A percentile compares a stretch with the other conserved stretches of the same genome.
Evolutionary conservation across 2,888 invertebrate genomes (phyloP).

Genomic region (Netelia virgata): DNA sequence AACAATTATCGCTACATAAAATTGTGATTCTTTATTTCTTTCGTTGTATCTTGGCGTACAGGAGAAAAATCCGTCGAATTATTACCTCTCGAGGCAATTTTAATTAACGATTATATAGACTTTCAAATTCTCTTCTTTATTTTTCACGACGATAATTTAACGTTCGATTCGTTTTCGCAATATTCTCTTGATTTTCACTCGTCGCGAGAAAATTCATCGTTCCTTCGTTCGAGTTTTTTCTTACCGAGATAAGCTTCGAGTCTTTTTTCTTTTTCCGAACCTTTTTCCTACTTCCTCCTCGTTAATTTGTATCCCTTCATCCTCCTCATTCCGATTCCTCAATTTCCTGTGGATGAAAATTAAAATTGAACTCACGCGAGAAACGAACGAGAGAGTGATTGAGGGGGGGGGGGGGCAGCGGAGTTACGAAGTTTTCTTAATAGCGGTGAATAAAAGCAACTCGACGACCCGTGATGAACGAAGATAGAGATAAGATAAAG

Average conservation of each 20-base stretch:
- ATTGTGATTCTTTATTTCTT: too few relatives aligned
- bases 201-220: too few relatives aligned
- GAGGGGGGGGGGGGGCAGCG: neutral
- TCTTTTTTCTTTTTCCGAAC: neutral
- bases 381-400: slow-evolving; percentile 32
- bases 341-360: slow-evolving; percentile 44
- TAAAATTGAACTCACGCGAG: slow-evolving; percentile 50
- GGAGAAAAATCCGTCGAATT: too few relatives aligned
- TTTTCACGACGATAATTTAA: neutral
- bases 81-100: too few relatives aligned
- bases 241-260: neutral
- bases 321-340: slow-evolving; percentile 9
- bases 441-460: slow-evolving; percentile 59
- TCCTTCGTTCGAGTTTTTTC: slow-evolving; percentile 18
- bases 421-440: slow-evolving; percentile 56
- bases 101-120: too few relatives aligned
- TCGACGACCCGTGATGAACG: slow-evolving; percentile 39
- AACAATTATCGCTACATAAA: too few relatives aligned
- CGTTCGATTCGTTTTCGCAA: slow-evolving; percentile 6
- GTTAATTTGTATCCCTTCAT: slow-evolving; percentile 12
- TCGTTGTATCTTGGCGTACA: too few relatives aligned
- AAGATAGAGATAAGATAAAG: neutral
- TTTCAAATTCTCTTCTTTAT: too few relatives aligned
- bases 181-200: neutral
- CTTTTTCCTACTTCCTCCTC: slow-evolving; percentile 18